phyloP scores from a whole-genome alignment of 2,888 invertebrate genomes.

The Polia nebulosa region DNA sequence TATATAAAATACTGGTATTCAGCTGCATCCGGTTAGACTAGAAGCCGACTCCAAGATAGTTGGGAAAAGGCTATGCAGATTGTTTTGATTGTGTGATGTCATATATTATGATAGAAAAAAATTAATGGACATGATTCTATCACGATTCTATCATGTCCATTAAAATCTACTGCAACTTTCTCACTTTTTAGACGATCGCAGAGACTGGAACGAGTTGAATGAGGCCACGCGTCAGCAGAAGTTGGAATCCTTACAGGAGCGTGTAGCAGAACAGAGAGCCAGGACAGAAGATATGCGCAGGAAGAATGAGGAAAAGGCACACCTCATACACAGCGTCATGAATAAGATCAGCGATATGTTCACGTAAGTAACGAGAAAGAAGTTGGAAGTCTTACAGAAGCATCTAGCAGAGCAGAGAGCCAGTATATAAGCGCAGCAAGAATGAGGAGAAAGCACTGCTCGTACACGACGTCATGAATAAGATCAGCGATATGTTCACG shows the following conservation, averaged over 20 bases:
- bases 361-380: conserved; percentile 72
- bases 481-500: conserved; percentile 81
- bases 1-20: no score
- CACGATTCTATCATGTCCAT: no score
- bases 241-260: conserved; percentile 62
- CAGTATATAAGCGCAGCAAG: conserved; percentile 67
- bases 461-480: conserved; percentile 70
- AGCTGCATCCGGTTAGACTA: no score
- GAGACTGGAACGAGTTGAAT: conserved; percentile 78
- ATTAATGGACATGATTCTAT: no score
- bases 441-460: conserved; percentile 65
- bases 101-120: no score
- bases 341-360: conserved; percentile 80
- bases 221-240: conserved; percentile 66
- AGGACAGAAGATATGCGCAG: conserved; percentile 70
- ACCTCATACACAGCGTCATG: conserved; percentile 68
- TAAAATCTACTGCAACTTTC: no score
- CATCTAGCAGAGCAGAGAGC: conserved; percentile 69
- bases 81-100: no score
- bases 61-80: no score
- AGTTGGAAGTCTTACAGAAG: conserved; percentile 64
- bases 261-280: conserved; percentile 69
- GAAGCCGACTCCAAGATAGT: no score
- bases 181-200: conserved; percentile 86
- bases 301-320: conserved; percentile 63